Evolutionary conservation across 2,888 invertebrate genomes (phyloP), one percentile per base, ranked within the genome.

Genomic region (Emmelina monodactyla): DNA sequence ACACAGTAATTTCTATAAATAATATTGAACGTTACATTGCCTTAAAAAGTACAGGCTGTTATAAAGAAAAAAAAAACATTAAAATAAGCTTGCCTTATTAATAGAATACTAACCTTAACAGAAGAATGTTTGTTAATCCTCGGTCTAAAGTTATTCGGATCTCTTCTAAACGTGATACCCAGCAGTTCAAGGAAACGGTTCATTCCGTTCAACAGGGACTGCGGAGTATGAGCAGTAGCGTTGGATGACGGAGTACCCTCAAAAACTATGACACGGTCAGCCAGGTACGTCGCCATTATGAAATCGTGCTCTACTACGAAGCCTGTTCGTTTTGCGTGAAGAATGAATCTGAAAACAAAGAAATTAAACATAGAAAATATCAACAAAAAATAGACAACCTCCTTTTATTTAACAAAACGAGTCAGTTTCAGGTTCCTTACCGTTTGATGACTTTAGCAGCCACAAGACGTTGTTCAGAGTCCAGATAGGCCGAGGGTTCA

Each of bases 291-390:
- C 11, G 98, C 98, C 99, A 99, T 99, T 47, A 99, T 99, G 70
- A 99, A 99, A 82, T 99, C 98, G 88, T 99, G 99, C 87, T 99
- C 99, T 1, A 99, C 99, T 11, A 99, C 92, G 67, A 99, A 99
- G 9, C 98, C 99, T 5, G 99, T 99, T 69, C 98, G 96, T 82
- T 99, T 99, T 0, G 99, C 97, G 59, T 99, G 99, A 29, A 99
- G 84, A 64, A 99, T 97, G 66, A 97, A 99, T 55, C 88, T 88
- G 65, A 3, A 12, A 25, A 15, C 5, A 10, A 31, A 25, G n/a
- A 36, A 28, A n/a, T n/a, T n/a, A n/a, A n/a, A n/a, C n/a, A n/a
- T n/a, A n/a, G n/a, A n/a, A n/a, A n/a, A n/a, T n/a, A 29, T 14
- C 28, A 19, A 19, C 19, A 13, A 12, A 22, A 11, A 28, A 10